phyloP scores from a whole-genome alignment of 1,140 invertebrate genomes.

The Hirudo medicinalis region DNA sequence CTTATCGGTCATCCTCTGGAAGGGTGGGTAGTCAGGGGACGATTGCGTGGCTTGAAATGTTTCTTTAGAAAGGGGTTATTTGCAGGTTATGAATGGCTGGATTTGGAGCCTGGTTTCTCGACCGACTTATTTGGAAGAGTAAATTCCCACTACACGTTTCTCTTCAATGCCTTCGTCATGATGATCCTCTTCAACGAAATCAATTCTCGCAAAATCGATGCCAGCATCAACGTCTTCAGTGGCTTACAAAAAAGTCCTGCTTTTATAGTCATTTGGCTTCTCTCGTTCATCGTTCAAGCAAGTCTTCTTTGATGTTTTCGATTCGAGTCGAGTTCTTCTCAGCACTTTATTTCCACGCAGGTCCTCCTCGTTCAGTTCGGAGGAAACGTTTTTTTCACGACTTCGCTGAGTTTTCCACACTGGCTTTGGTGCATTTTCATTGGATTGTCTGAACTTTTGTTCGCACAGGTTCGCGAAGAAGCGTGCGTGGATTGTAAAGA shows the following conservation, averaged over 20 bases:
- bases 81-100: slow-evolving; percentile 56
- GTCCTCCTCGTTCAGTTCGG: slow-evolving; percentile 91
- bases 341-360: slow-evolving; percentile 41
- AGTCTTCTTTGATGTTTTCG: not conserved
- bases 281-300: slow-evolving; percentile 76
- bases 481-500: too few relatives aligned
- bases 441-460: slow-evolving; percentile 82
- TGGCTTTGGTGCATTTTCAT: slow-evolving; percentile 98
- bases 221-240: slow-evolving; percentile 82
- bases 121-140: slow-evolving; percentile 44
- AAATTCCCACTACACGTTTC: slow-evolving; percentile 87
- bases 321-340: not conserved
- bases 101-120: slow-evolving; percentile 69
- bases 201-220: slow-evolving; percentile 94
- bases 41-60: not conserved
- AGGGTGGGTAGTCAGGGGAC: not conserved
- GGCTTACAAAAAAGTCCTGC: slow-evolving; percentile 84
- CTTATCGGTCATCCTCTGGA: slow-evolving; percentile 56
- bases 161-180: slow-evolving; percentile 99
- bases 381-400: slow-evolving; percentile 87
- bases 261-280: slow-evolving; percentile 89
- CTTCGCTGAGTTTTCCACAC: slow-evolving; percentile 73
- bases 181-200: slow-evolving; percentile 99
- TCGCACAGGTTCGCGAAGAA: slow-evolving; percentile 67
- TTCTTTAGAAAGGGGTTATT: not conserved